Conservation (phyloP, 2,888 invertebrate genomes). For the Chironomus riparius region DNA sequence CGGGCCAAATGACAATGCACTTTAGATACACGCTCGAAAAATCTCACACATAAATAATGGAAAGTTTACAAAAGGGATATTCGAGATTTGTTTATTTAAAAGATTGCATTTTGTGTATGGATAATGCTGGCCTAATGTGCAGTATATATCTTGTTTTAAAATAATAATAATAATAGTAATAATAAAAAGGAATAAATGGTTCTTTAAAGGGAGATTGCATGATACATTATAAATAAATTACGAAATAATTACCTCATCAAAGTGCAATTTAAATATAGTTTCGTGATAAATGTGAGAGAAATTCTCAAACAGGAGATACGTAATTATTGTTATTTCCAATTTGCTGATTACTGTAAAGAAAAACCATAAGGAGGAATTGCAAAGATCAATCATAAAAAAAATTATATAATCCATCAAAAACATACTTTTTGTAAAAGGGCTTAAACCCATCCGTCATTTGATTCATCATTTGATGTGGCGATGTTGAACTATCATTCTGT, state of each 20-base stretch:
- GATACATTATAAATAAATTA: slow-evolving; percentile 13
- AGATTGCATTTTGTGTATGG: neutral
- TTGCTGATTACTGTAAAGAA: slow-evolving; percentile 21
- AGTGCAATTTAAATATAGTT: slow-evolving; percentile 25
- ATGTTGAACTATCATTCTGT: slow-evolving; percentile 22
- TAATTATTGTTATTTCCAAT: slow-evolving; percentile 22
- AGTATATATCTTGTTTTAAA: neutral
- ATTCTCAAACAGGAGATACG: slow-evolving; percentile 25
- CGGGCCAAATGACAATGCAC: neutral
- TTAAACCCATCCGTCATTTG: slow-evolving; percentile 51
- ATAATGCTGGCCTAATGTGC: neutral
- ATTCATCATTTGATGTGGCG: slow-evolving; percentile 36
- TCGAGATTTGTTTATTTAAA: slow-evolving; percentile 10
- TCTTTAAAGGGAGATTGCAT: neutral
- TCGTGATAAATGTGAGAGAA: slow-evolving; percentile 22
- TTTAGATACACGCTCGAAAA: neutral
- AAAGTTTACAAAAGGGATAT: slow-evolving; percentile 18
- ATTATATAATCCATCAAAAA: slow-evolving; percentile 31
- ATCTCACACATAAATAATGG: slow-evolving; percentile 15
- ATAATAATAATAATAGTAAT: neutral
- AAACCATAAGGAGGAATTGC: neutral
- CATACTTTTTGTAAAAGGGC: slow-evolving; percentile 84
- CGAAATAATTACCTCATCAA: slow-evolving; percentile 25
- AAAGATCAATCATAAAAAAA: slow-evolving; percentile 1
- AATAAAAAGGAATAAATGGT: too few species aligned